phyloP scores from a whole-genome alignment of 2,113 vertebrate species.

The Podarcis cretensis region DNA sequence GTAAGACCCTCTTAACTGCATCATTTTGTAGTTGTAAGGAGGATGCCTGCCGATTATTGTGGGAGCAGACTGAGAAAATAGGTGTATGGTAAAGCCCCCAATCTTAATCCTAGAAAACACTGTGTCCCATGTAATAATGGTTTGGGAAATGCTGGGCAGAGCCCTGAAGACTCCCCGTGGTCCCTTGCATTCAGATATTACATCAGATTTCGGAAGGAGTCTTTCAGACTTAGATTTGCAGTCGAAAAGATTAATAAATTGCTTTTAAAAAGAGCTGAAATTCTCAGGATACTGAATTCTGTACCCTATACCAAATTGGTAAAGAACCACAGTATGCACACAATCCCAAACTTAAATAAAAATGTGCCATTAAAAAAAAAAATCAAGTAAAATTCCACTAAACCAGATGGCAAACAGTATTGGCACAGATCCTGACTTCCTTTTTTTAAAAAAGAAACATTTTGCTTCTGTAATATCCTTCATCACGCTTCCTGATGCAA shows the following conservation, averaged over 20 bases:
- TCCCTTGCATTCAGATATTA: neutral
- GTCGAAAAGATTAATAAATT: neutral
- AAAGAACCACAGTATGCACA: neutral
- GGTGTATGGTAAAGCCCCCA: neutral
- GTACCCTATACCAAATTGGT: neutral
- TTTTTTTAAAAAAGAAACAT: neutral
- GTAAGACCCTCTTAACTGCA: neutral
- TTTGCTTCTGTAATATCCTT: neutral
- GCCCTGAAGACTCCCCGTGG: neutral
- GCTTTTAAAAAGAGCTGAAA: neutral
- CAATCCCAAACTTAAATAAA: neutral
- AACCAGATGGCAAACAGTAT: neutral
- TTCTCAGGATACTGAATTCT: neutral
- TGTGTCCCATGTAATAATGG: neutral
- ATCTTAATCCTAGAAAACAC: neutral
- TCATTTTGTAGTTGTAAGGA: neutral
- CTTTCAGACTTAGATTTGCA: neutral
- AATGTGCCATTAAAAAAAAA: neutral
- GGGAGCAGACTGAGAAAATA: neutral
- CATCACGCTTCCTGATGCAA: neutral
- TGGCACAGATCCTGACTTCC: neutral
- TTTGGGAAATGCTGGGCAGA: neutral
- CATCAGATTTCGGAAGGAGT: neutral
- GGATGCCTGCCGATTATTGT: neutral
- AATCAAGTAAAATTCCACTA: neutral